Percentiles rank a stretch among this genome's conserved stretches.
These are phyloP conservation scores for Cyprinodon brontotheroides DNA, from an alignment of 2,113 vertebrate genomes.

Conservation along the genomic window DNA sequence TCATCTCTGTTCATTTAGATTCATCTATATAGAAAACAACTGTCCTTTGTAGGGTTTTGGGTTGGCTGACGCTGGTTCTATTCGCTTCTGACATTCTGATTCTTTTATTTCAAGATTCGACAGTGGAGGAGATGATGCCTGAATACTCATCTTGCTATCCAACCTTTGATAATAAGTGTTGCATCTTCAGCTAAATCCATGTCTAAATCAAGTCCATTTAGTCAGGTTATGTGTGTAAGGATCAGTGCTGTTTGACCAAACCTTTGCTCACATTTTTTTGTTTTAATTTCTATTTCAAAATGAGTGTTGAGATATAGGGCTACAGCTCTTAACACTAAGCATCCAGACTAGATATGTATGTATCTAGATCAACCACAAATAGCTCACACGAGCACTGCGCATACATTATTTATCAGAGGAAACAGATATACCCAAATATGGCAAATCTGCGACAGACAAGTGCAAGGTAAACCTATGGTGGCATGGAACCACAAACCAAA, in stretches of 20 bases:
- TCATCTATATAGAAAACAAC: too few species aligned
- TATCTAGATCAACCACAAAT: neutral
- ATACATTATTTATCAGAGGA: constrained; percentile 69
- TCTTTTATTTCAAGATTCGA: too few species aligned
- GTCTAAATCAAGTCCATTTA: too few species aligned
- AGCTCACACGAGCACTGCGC: neutral
- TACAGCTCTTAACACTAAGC: constrained; percentile 25
- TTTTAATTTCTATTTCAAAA: constrained; percentile 24
- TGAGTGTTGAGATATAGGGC: constrained; percentile 22
- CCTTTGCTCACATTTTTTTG: neutral
- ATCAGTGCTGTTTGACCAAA: neutral
- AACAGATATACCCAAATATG: constrained; percentile 53
- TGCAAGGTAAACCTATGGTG: constrained; percentile 4
- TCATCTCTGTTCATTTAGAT: too few species aligned
- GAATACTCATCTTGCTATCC: too few species aligned
- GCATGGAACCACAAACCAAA: constrained; percentile 5
- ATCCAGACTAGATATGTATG: constrained; percentile 32
- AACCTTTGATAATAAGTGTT: too few species aligned
- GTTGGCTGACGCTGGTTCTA: too few species aligned
- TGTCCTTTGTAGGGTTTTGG: too few species aligned
- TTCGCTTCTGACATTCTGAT: too few species aligned
- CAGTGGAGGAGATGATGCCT: too few species aligned
- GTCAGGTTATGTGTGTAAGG: too few species aligned
- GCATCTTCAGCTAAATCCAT: too few species aligned
- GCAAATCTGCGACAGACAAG: constrained; percentile 39